Conservation (phyloP, 2,888 invertebrate species). For the Calephelis perditalis region DNA sequence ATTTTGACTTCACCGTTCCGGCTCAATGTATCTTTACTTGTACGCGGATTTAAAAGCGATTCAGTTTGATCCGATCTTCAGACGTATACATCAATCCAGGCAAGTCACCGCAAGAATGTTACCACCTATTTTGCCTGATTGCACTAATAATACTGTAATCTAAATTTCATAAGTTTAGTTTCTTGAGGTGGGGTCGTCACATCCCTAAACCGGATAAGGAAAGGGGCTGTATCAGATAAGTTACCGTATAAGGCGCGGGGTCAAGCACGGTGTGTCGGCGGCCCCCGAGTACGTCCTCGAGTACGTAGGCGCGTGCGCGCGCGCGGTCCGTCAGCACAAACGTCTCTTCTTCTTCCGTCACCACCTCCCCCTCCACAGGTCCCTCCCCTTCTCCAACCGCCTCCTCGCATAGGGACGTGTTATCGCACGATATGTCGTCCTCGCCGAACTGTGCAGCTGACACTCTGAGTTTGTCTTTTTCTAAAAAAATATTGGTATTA, state of each 20-base stretch:
- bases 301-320: slow-evolving; percentile 52
- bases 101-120: too few species aligned
- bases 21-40: too few species aligned
- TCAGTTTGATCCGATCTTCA: too few species aligned
- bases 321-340: slow-evolving; percentile 62
- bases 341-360: slow-evolving; percentile 43
- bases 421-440: slow-evolving; percentile 41
- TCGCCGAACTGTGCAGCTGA: slow-evolving; percentile 38
- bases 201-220: too few species aligned
- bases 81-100: too few species aligned
- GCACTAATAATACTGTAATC: too few species aligned
- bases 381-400: slow-evolving; percentile 35
- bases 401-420: slow-evolving; percentile 45
- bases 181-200: too few species aligned
- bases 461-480: slow-evolving; percentile 53
- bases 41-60: too few species aligned
- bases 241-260: slow-evolving; percentile 31
- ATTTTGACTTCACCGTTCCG: too few species aligned
- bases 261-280: slow-evolving; percentile 47
- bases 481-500: slow-evolving; percentile 21
- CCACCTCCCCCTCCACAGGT: slow-evolving; percentile 29
- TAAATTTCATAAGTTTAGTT: too few species aligned
- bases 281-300: slow-evolving; percentile 52
- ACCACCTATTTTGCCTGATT: too few species aligned
- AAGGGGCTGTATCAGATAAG: too few species aligned